These are phyloP conservation scores for Gymnocephalus cernua DNA, from an alignment of 2,113 vertebrate genomes.

Conservation along the genomic window DNA sequence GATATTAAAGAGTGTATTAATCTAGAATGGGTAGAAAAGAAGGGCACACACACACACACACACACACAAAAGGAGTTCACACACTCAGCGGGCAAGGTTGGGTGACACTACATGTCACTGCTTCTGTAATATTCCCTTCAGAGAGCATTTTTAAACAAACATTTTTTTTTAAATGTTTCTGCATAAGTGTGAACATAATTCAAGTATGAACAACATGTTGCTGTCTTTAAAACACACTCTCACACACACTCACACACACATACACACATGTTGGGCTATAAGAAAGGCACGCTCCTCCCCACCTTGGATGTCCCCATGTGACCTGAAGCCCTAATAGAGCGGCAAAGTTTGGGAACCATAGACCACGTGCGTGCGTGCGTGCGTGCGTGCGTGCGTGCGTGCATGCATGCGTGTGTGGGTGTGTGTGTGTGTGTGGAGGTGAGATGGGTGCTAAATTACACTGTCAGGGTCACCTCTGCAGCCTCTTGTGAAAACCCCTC, in stretches of 20 bases:
- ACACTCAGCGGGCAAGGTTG: background rate
- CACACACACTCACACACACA: constrained; percentile 13
- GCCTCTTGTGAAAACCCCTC: constrained; percentile 63
- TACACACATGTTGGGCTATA: background rate
- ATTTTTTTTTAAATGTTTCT: background rate
- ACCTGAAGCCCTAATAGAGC: constrained; percentile 50
- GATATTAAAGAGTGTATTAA: background rate
- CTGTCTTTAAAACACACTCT: background rate
- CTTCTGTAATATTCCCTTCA: background rate
- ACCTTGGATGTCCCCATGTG: constrained; percentile 52
- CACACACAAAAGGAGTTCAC: no score
- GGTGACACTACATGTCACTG: background rate
- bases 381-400: constrained; percentile 14
- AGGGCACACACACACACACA: no score
- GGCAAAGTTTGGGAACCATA: constrained; percentile 42
- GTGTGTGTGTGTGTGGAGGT: constrained; percentile 24
- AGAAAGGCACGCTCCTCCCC: background rate
- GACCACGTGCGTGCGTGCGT: constrained; percentile 23
- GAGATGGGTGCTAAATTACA: constrained; percentile 60
- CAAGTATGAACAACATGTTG: background rate
- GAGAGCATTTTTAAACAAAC: background rate
- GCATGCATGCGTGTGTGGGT: constrained; percentile 32
- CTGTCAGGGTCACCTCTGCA: constrained; percentile 77
- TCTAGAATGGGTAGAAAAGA: background rate
- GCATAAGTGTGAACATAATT: background rate